Evolutionary conservation across 2,797 vertebrate species (phyloP), one percentile per base, ranked within the genome.

Genomic region (Merluccius polli): DNA sequence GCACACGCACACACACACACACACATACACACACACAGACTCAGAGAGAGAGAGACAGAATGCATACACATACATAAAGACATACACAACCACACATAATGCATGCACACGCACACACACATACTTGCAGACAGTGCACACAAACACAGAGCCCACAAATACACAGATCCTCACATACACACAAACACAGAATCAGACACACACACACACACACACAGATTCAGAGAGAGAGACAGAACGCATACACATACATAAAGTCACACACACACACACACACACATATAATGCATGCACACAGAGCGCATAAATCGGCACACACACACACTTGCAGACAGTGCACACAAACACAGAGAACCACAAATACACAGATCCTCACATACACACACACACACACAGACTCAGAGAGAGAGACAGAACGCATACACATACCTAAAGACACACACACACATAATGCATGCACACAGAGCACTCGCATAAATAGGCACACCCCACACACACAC

Each of bases 61-160:
- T 7, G 7, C 36, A 38, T 38, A 10, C 6, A 38, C 6, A 7
- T 8, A 4, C 38, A 44, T 12, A 44, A 1, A 44, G 11, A 71
- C 70, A 71, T 21, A 36, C 70, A 36, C 32, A 24, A 32, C 36
- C 31, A n/a, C n/a, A n/a, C n/a, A n/a, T n/a, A n/a, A n/a, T n/a
- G 32, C 29, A 32, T 16, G 32, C 69, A 70, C 67, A 69, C 67
- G n/a, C n/a, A n/a, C n/a, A n/a, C 67, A 69, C 67, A 32, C 68
- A 31, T 10, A 70, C 33, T 35, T 35, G 33, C 44, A 48, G 44
- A 48, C 13, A 48, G 15, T 18, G 33, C 68, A 32, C 70, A 27
- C 32, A n/a, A 1, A 41, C 33, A 24, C 70, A 71, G 1, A 71
- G 9, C n/a, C n/a, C n/a, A 29, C 70, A 35, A 2, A 71, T 18